Conservation (phyloP, 2,797 vertebrate genomes). For the Onychomys leucogaster region DNA sequence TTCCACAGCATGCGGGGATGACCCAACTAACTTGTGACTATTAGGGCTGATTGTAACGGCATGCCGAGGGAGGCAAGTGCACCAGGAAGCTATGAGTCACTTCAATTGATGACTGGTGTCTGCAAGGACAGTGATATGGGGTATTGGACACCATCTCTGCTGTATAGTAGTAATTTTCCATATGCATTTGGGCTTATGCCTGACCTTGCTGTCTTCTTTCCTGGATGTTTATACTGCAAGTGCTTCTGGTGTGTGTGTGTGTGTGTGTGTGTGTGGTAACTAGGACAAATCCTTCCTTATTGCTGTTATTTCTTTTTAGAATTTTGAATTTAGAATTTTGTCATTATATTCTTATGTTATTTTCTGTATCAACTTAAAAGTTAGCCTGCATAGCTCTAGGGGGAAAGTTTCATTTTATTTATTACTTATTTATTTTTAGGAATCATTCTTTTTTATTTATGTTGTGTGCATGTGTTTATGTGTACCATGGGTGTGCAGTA, state of each 20-base stretch:
- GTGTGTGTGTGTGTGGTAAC: background rate
- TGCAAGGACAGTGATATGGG: background rate
- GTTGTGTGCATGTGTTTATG: background rate
- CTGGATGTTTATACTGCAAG: background rate
- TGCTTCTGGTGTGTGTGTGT: background rate
- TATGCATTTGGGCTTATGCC: background rate
- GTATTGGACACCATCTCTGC: background rate
- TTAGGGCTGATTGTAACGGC: background rate
- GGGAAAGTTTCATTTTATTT: constrained; percentile 24
- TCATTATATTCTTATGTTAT: background rate
- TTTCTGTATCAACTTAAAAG: background rate
- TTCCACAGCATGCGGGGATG: background rate
- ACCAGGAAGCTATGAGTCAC: background rate
- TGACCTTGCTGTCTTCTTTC: background rate
- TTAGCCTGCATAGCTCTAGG: background rate
- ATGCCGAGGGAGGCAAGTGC: background rate
- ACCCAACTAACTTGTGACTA: background rate
- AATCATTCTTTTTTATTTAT: background rate
- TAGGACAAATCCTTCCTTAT: background rate
- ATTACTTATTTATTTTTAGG: background rate
- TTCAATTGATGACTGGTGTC: background rate
- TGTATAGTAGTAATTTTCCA: background rate
- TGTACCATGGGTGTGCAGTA: background rate
- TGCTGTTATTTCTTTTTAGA: background rate
- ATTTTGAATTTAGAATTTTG: constrained; percentile 54